phyloP scores from a whole-genome alignment of 2,888 invertebrate genomes.

The Erebia aethiops region DNA sequence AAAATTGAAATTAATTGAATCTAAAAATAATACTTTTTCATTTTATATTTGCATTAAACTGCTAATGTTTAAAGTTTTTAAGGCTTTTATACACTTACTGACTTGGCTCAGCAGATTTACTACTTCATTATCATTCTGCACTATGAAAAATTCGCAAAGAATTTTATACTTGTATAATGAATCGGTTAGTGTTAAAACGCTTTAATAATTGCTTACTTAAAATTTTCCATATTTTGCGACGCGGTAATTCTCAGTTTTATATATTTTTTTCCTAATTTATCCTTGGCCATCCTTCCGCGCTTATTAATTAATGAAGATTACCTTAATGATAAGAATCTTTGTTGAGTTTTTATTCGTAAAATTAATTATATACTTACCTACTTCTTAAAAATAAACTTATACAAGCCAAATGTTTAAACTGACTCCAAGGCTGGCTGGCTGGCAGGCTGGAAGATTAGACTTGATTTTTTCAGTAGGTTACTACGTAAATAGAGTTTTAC shows the following conservation, averaged over 20 bases:
- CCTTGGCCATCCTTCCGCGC: slow-evolving; percentile 19
- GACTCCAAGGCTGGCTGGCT: too few relatives aligned
- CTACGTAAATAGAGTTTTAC: too few relatives aligned
- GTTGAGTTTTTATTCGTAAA: slow-evolving; percentile 5
- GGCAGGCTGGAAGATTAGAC: too few relatives aligned
- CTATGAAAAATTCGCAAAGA: not conserved
- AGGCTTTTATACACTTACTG: not conserved
- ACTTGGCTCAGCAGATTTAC: not conserved
- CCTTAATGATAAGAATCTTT: slow-evolving; percentile 24
- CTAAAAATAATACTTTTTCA: too few relatives aligned
- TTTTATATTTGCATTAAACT: too few relatives aligned
- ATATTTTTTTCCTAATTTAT: slow-evolving; percentile 7
- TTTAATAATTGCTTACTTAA: not conserved
- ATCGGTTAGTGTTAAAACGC: not conserved
- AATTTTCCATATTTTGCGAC: not conserved
- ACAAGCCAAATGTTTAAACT: too few relatives aligned
- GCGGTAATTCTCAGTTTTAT: slow-evolving; percentile 8
- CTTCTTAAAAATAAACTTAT: too few relatives aligned
- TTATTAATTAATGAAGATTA: slow-evolving; percentile 31
- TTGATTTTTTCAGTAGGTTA: too few relatives aligned
- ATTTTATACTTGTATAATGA: not conserved
- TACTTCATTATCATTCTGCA: not conserved
- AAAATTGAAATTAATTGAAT: too few relatives aligned
- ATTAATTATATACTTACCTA: not conserved
- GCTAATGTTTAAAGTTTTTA: not conserved